Conservation (phyloP, 2,113 vertebrate species). For the Gambusia affinis region DNA sequence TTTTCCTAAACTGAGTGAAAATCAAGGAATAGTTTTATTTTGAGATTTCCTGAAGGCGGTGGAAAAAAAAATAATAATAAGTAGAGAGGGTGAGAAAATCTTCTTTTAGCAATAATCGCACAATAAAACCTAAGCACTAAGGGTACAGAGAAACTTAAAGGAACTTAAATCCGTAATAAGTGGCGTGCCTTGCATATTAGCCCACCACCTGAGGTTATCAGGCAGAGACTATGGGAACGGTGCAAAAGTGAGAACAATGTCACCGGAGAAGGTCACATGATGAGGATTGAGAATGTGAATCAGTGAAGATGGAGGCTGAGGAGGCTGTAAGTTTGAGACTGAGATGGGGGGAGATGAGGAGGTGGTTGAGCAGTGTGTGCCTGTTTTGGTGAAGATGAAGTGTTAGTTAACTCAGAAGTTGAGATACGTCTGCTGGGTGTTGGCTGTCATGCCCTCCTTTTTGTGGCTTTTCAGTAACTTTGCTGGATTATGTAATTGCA, state of each 20-base stretch:
- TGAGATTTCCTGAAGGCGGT: conserved; percentile 16
- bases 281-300: conserved; percentile 55
- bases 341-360: conserved; percentile 24
- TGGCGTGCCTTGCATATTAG: conserved; percentile 21
- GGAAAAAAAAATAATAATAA: conserved; percentile 7
- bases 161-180: conserved; percentile 21
- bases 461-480: conserved; percentile 11
- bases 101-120: conserved; percentile 20
- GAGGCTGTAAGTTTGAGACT: conserved; percentile 42
- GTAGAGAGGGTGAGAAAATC: conserved; percentile 8
- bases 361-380: conserved; percentile 22
- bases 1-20: conserved; percentile 11
- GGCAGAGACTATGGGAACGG: conserved; percentile 15
- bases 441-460: conserved; percentile 17
- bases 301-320: conserved; percentile 12
- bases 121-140: conserved; percentile 14
- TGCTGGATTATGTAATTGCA: conserved; percentile 32
- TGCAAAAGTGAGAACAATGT: conserved; percentile 41
- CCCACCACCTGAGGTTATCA: conserved; percentile 21
- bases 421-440: conserved; percentile 26
- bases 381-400: conserved; percentile 20
- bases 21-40: conserved; percentile 21
- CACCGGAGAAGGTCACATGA: conserved; percentile 61
- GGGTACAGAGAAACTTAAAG: conserved; percentile 25
- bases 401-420: conserved; percentile 12